A percentile compares a stretch with the other conserved stretches of the same genome.
phyloP scores from a whole-genome alignment of 1,140 invertebrate species.

The Aplysia californica region DNA sequence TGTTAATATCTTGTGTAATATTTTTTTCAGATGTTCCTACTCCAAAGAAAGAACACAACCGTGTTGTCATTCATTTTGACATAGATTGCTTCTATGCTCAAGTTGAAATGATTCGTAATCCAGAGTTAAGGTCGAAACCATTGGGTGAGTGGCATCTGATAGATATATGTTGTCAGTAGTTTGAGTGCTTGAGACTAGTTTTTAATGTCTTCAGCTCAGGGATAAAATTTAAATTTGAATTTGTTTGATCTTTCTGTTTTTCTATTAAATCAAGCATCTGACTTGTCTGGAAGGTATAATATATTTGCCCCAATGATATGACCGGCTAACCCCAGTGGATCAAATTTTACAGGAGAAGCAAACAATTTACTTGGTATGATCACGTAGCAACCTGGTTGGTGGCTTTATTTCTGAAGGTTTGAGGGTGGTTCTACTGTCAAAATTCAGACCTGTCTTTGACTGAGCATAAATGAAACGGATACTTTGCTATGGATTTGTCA shows the following conservation, averaged over 20 bases:
- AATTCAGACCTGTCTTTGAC: no score
- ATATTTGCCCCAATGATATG: no score
- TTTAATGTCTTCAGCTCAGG: no score
- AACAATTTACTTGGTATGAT: no score
- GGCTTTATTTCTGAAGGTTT: no score
- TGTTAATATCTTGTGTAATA: background rate
- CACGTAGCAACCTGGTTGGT: no score
- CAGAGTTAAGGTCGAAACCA: conserved; percentile 49
- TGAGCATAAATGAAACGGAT: no score
- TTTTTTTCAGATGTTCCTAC: background rate
- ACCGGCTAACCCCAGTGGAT: no score
- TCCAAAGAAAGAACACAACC: background rate
- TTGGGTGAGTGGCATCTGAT: conserved; percentile 36
- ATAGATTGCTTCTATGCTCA: conserved; percentile 63
- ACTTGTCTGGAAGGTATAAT: no score
- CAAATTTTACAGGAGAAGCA: no score
- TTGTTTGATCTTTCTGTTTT: background rate
- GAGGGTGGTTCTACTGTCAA: no score
- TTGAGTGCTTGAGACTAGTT: background rate
- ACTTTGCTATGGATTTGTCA: no score
- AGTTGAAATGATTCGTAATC: conserved; percentile 60
- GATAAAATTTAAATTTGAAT: background rate
- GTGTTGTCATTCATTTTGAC: conserved; percentile 57
- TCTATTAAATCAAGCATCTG: background rate
- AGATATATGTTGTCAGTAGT: background rate